Conservation (phyloP, 2,888 invertebrate genomes). For the Leucania comma region DNA sequence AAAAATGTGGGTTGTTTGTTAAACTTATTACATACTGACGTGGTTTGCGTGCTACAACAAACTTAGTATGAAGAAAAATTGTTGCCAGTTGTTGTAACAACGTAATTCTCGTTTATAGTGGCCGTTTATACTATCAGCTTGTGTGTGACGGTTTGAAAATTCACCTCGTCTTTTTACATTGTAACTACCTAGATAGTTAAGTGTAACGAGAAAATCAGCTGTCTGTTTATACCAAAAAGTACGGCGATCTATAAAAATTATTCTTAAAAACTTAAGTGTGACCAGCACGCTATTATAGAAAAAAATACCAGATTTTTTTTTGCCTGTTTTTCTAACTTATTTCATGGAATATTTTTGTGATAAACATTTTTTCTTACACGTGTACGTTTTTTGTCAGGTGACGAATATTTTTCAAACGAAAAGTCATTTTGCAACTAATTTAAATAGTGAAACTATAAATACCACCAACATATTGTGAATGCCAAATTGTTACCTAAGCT, state of each 20-base stretch:
- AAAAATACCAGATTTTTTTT: background rate
- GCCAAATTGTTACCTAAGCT: slow-evolving; percentile 37
- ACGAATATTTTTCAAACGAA: slow-evolving; percentile 1
- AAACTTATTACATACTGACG: slow-evolving; percentile 60
- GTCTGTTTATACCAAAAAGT: slow-evolving; percentile 35
- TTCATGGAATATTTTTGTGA: slow-evolving; percentile 8
- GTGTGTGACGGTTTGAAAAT: slow-evolving; percentile 74
- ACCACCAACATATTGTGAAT: slow-evolving; percentile 31
- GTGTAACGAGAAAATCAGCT: slow-evolving; percentile 52
- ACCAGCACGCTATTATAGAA: slow-evolving; percentile 31
- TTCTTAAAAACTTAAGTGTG: slow-evolving; percentile 15
- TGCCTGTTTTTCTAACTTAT: slow-evolving; percentile 7
- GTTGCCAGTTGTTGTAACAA: slow-evolving; percentile 78
- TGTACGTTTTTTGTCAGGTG: slow-evolving; percentile 6
- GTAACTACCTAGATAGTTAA: slow-evolving; percentile 56
- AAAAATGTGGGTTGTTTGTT: slow-evolving; percentile 50
- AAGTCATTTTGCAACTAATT: background rate
- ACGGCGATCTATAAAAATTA: slow-evolving; percentile 23
- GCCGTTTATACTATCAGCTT: slow-evolving; percentile 75
- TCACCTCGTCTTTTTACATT: slow-evolving; percentile 69
- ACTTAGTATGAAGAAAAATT: slow-evolving; percentile 76
- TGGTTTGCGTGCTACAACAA: slow-evolving; percentile 75
- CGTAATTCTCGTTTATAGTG: slow-evolving; percentile 80
- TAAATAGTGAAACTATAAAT: slow-evolving; percentile 8
- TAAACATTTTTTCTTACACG: slow-evolving; percentile 13